Evolutionary conservation across 1,140 invertebrate genomes (phyloP).

Genomic region (Mesaphorura yosii): DNA sequence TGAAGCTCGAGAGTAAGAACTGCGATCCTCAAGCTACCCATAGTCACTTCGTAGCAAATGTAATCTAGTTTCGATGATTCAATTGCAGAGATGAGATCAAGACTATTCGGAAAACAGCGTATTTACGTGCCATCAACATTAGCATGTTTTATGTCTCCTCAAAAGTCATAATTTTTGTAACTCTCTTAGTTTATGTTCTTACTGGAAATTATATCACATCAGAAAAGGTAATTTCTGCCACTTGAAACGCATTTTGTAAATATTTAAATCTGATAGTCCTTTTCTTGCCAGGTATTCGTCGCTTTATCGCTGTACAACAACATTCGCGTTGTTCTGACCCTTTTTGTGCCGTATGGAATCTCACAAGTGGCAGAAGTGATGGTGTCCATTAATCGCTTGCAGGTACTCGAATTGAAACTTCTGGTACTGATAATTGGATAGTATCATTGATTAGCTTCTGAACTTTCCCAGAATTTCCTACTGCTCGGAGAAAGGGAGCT

Average conservation of each 20-base stretch:
- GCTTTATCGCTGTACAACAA: constrained; percentile 40
- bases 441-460: not conserved
- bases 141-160: constrained; percentile 36
- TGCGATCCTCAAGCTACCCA: too few relatives aligned
- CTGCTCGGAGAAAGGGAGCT: constrained; percentile 1
- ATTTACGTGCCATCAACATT: constrained; percentile 39
- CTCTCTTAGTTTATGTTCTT: constrained; percentile 38
- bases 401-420: constrained; percentile 18
- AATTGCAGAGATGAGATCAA: constrained; percentile 34
- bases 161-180: constrained; percentile 41
- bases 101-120: constrained; percentile 36
- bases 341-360: constrained; percentile 41
- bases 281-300: constrained; percentile 36
- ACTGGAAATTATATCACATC: constrained; percentile 36
- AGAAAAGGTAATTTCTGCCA: constrained; percentile 33
- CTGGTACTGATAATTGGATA: not conserved
- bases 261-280: not conserved
- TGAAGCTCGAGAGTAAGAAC: constrained; percentile 27
- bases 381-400: constrained; percentile 17
- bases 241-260: not conserved
- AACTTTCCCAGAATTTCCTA: constrained; percentile 7
- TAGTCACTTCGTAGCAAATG: too few relatives aligned
- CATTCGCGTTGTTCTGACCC: constrained; percentile 38
- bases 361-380: constrained; percentile 29
- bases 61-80: too few relatives aligned